Evolutionary conservation across 2,888 invertebrate genomes (phyloP).

Genomic region (Nomada fabriciana): DNA sequence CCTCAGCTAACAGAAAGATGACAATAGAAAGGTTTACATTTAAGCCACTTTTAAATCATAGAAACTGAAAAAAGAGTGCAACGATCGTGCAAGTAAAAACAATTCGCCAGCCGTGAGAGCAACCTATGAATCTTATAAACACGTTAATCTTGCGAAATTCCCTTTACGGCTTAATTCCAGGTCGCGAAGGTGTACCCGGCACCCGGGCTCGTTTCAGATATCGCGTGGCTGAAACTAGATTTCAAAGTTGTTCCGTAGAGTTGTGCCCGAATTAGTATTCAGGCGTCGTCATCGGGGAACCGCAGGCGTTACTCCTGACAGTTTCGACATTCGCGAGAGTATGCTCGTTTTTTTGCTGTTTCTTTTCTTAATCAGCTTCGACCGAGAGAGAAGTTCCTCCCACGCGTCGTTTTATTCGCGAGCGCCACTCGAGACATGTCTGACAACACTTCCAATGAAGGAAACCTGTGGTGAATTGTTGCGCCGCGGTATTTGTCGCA

Average conservation of each 20-base stretch:
- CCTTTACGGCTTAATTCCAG: constrained; percentile 30
- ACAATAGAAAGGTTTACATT: too few species aligned
- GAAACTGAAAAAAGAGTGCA: not conserved
- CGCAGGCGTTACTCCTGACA: constrained; percentile 1
- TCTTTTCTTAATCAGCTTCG: not conserved
- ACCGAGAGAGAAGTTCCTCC: not conserved
- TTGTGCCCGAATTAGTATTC: constrained; percentile 41
- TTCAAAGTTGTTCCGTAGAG: constrained; percentile 35
- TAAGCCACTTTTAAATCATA: too few species aligned
- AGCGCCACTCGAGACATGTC: not conserved
- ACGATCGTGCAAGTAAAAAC: not conserved
- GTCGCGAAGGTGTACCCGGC: constrained; percentile 5
- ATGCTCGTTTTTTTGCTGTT: not conserved
- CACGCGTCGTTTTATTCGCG: not conserved
- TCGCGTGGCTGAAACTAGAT: constrained; percentile 45
- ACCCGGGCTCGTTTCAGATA: constrained; percentile 23
- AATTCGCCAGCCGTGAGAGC: not conserved
- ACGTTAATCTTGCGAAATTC: constrained; percentile 32
- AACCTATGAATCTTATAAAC: constrained; percentile 25
- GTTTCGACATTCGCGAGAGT: not conserved
- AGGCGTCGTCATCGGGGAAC: constrained; percentile 11
- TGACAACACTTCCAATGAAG: not conserved
- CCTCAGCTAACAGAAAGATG: too few species aligned
- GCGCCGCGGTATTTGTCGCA: too few species aligned
- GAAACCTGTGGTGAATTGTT: too few species aligned